These are phyloP conservation scores for Sinocyclocheilus maitianheensis DNA, from an alignment of 2,113 vertebrate species.

Conservation along the genomic window DNA sequence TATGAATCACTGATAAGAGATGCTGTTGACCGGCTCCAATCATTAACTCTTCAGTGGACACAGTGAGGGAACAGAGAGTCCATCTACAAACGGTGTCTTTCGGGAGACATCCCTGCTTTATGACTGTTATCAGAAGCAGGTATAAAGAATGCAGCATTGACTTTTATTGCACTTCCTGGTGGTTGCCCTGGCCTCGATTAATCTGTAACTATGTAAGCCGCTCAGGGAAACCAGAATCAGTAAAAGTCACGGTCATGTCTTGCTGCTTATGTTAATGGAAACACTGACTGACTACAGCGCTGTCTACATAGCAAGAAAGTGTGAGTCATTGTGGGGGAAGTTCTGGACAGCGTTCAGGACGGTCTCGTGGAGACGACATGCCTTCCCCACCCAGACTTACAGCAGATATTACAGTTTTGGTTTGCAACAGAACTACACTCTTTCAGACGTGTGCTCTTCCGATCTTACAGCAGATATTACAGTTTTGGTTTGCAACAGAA, in stretches of 20 bases:
- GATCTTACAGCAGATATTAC: background rate
- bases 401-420: background rate
- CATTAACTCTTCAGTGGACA: slow-evolving; percentile 21
- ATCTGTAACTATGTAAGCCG: slow-evolving; percentile 9
- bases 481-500: background rate
- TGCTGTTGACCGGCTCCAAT: background rate
- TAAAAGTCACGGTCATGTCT: slow-evolving; percentile 51
- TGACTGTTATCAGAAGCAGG: background rate
- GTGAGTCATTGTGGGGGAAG: slow-evolving; percentile 66
- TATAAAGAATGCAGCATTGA: background rate
- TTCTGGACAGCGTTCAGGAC: background rate
- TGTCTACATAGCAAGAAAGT: slow-evolving; percentile 63
- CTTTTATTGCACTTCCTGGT: background rate
- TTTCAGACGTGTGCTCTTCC: too few relatives aligned
- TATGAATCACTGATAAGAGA: slow-evolving; percentile 18
- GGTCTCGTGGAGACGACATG: background rate
- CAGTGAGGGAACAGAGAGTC: background rate
- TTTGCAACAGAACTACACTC: too few relatives aligned
- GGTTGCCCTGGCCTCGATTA: background rate
- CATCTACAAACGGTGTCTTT: background rate
- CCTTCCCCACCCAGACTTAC: background rate
- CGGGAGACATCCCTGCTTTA: background rate
- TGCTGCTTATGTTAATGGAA: slow-evolving; percentile 22
- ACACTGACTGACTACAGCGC: slow-evolving; percentile 21
- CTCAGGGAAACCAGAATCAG: background rate